Base-by-base conservation (phyloP, 2,113 vertebrate genomes). In the Hydrolagus affinis region DNA sequence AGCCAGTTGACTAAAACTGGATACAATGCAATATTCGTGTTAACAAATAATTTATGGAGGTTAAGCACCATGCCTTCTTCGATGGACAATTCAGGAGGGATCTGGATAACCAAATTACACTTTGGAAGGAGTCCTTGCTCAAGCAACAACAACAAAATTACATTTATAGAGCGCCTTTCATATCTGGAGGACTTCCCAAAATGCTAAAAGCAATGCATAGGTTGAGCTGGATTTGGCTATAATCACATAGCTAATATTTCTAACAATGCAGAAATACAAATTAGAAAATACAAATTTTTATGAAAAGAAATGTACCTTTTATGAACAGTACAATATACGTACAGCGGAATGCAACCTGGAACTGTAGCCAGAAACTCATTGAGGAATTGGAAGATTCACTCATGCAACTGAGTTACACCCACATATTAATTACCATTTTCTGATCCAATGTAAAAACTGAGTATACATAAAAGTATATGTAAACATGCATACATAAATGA, bases 391-490 rank as follows among this genome's bases (percentile, higher is more conserved):
- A 66, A 17, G 62, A 83, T 30, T 83, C 62, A 44, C 44, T 3
- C 44, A 44, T 64, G 78, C 25, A 83, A 83, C 66, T 83, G 60
- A 19, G 32, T 83, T 64, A 83, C 78, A 83, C 62, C 78, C 32
- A 83, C 78, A 83, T 60, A 68, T 83, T 66, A 83, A 83, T 66
- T 83, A 32, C 60, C 23, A 83, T 32, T 83, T 28, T 83, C 77
- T 80, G 59, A 7, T 80, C 59, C 77, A 80, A 80, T 80, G 59
- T 80, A 80, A 80, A 80, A 23, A 64, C n/a, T 28, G 77, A 80
- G 44, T 77, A 80, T 12, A 64, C 9, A 80, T 10, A 68, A 80
- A 44, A 44, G 44, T 44, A 44, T 80, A 30, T 44, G 32, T 60
- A 83, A 62, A 80, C 64, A 83, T 66, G 30, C 60, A 83, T 8